Conservation (phyloP, 2,113 vertebrate genomes). For the Rhipidura dahli region DNA sequence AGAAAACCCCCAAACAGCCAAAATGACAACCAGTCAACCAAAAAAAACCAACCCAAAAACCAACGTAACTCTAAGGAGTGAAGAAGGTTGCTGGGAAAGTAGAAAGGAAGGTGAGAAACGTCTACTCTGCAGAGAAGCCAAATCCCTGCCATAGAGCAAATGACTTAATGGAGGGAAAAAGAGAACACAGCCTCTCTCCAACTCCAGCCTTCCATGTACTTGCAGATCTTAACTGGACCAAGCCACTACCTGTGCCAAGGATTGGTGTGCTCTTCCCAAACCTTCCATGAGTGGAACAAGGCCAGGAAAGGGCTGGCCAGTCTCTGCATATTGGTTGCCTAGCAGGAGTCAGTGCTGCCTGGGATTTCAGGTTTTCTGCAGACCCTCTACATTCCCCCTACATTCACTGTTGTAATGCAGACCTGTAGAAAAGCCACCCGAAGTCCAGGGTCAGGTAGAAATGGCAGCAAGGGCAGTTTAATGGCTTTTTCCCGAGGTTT, state of each 20-base stretch:
- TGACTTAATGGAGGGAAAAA: neutral
- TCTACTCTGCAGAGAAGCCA: neutral
- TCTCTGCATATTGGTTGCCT: rapidly evolving
- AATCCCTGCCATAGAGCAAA: neutral
- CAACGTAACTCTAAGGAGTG: neutral
- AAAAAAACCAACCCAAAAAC: neutral
- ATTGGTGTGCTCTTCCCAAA: neutral
- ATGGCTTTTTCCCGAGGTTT: too few species aligned
- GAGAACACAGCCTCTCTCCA: neutral
- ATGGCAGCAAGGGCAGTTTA: too few species aligned
- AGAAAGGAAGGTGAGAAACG: neutral
- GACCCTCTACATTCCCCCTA: too few species aligned
- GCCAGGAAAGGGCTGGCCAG: rapidly evolving
- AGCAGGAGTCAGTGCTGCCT: neutral
- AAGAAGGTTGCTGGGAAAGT: neutral
- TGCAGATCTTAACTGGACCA: neutral
- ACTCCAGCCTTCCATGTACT: neutral
- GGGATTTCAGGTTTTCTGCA: neutral
- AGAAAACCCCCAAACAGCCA: neutral
- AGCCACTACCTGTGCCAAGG: rapidly evolving
- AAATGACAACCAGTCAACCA: neutral
- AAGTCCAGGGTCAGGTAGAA: too few species aligned
- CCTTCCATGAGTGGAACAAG: rapidly evolving
- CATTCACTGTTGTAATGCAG: too few species aligned
- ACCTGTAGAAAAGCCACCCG: too few species aligned